Evolutionary conservation across 2,888 invertebrate genomes (phyloP), one percentile per base, ranked within the genome.

Genomic region (Xanthostigma xanthostigma): DNA sequence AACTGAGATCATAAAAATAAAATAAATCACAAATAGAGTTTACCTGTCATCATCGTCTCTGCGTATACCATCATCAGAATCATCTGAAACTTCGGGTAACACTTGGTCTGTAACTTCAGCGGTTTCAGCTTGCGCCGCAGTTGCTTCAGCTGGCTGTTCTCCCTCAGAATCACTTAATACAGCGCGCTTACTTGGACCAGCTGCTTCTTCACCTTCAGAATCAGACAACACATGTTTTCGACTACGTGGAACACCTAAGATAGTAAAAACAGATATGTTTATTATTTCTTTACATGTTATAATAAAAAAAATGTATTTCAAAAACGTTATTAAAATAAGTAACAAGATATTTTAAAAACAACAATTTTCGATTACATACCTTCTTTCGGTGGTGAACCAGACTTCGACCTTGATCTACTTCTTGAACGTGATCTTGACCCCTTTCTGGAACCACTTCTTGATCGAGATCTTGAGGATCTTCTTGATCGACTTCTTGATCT

Each of bases 91-190:
- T 45, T 68, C 71, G 27, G 70, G 69, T 1, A 61, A 58, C n/a
- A 63, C 64, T 41, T 55, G 62, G n/a, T 50, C 54, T 9, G 56
- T 54, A 46, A 48, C 52, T 51, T 52, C 49, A 34, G 54, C 58
- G 2, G 58, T 53, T 14, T 53, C 58, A 33, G 53, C 56, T 14
- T 56, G 58, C 0, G 44, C 54, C 41, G 50, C 58, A 55, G 46
- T 53, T 56, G 6, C 55, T 49, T 57, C 62, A 12, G 63, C 62
- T 44, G 66, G 67, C 11, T 66, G 73, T 54, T 72, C 74, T 48
- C 73, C 74, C 57, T 78, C 79, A 1, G 79, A 76, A 54, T 72
- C 73, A 36, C 77, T 73, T 12, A 74, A 73, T 55, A 75, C 73
- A 8, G 68, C 68, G 45, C 72, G 73, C 11, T 66, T 68, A 12